These are phyloP conservation scores for Germaria angustata DNA, from an alignment of 2,888 invertebrate species.

Conservation along the genomic window DNA sequence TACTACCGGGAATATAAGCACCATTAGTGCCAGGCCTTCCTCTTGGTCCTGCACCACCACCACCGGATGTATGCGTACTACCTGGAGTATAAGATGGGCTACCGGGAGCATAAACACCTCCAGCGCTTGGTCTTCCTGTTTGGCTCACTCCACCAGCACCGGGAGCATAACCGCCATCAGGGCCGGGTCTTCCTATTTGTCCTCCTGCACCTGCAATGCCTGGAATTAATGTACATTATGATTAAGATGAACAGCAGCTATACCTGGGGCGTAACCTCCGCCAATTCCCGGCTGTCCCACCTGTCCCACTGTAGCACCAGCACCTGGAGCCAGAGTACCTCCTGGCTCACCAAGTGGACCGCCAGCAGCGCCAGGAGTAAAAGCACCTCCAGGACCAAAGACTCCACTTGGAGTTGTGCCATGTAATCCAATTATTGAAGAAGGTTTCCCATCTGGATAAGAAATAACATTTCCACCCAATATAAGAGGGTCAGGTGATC, in stretches of 20 bases:
- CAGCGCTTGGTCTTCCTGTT: not conserved
- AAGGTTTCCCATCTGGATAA: conserved; percentile 62
- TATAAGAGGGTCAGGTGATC: conserved; percentile 71
- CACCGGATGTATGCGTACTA: not conserved
- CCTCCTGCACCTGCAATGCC: not conserved
- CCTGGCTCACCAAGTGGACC: not conserved
- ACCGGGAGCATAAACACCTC: not conserved
- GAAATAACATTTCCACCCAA: conserved; percentile 64
- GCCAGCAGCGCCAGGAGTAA: not conserved
- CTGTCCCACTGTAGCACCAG: conserved; percentile 21
- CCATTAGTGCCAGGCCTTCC: not conserved
- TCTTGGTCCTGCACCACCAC: conserved; percentile 1
- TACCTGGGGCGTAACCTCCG: not conserved
- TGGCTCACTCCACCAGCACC: not conserved
- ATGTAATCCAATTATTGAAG: conserved; percentile 71
- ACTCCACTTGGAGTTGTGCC: conserved; percentile 22
- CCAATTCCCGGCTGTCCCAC: not conserved
- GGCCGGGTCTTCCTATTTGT: not conserved
- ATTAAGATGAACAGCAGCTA: not conserved
- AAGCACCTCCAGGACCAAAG: conserved; percentile 8
- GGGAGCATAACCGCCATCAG: not conserved
- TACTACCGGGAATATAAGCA: conserved; percentile 1
- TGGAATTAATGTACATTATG: not conserved
- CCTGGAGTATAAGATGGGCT: too few species aligned
- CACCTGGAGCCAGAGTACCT: conserved; percentile 15